Evolutionary conservation across 2,888 invertebrate species (phyloP).

Genomic region (Euclidia mi): DNA sequence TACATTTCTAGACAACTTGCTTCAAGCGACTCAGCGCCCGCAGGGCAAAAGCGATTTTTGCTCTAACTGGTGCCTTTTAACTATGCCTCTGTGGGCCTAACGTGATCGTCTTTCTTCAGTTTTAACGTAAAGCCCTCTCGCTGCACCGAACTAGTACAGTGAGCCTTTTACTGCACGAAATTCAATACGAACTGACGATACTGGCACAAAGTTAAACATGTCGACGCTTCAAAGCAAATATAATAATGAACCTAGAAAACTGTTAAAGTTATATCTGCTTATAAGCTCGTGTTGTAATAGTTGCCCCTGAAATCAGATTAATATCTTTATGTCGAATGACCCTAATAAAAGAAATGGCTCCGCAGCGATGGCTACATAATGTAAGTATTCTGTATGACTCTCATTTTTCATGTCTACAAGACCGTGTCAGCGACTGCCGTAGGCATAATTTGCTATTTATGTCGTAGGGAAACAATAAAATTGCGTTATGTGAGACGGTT

Average conservation of each 20-base stretch:
- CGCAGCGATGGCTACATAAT: background rate
- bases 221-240: too few species aligned
- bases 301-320: background rate
- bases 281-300: background rate
- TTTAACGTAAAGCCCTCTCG: conserved; percentile 8
- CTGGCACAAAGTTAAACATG: too few species aligned
- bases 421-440: conserved; percentile 9
- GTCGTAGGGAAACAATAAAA: conserved; percentile 22
- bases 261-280: too few species aligned
- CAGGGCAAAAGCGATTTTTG: conserved; percentile 43
- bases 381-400: background rate
- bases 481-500: conserved; percentile 13
- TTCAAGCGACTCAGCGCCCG: conserved; percentile 19
- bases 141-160: background rate
- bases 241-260: too few species aligned
- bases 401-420: conserved; percentile 10
- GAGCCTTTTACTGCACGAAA: background rate
- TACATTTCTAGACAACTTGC: conserved; percentile 23
- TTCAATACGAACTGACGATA: too few species aligned
- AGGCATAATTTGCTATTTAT: conserved; percentile 10
- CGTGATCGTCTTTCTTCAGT: conserved; percentile 45
- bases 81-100: conserved; percentile 45
- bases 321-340: conserved; percentile 7
- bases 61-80: conserved; percentile 54
- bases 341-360: conserved; percentile 1